These are phyloP conservation scores for Morelia viridis DNA, from an alignment of 2,797 vertebrate species.

Conservation along the genomic window DNA sequence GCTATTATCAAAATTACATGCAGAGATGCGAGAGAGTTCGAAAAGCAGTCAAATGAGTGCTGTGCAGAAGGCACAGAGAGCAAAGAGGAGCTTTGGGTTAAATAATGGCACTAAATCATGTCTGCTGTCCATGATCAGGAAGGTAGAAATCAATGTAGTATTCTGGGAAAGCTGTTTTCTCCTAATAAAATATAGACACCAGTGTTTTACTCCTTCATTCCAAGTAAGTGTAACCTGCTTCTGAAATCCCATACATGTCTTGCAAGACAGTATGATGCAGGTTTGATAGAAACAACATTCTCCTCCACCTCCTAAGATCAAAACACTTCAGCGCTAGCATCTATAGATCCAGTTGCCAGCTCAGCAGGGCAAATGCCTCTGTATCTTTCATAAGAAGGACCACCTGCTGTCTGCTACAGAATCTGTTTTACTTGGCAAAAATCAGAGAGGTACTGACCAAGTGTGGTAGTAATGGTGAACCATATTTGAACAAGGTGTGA, in stretches of 20 bases:
- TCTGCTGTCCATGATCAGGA: constrained; percentile 42
- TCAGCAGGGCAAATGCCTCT: background rate
- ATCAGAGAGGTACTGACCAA: background rate
- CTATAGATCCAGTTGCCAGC: background rate
- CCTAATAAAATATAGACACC: background rate
- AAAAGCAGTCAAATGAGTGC: constrained; percentile 22
- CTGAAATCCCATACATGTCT: constrained; percentile 1
- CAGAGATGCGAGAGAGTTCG: constrained; percentile 25
- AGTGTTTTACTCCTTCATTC: background rate
- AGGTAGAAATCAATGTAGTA: constrained; percentile 45
- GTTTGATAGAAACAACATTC: background rate
- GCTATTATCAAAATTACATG: constrained; percentile 16
- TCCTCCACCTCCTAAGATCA: background rate
- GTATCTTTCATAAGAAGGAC: background rate
- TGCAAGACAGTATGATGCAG: background rate
- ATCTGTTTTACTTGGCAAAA: background rate
- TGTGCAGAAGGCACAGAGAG: background rate
- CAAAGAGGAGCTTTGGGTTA: constrained; percentile 38
- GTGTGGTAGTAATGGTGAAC: background rate
- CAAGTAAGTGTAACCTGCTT: constrained; percentile 1
- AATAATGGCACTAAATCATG: constrained; percentile 46
- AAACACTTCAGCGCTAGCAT: background rate
- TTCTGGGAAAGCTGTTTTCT: constrained; percentile 22
- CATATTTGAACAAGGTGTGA: background rate
- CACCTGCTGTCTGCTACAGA: background rate